Percentiles rank a stretch among this genome's conserved stretches.
These are phyloP conservation scores for Lacerta bilineata DNA, from an alignment of 2,797 vertebrate species.

Conservation along the genomic window DNA sequence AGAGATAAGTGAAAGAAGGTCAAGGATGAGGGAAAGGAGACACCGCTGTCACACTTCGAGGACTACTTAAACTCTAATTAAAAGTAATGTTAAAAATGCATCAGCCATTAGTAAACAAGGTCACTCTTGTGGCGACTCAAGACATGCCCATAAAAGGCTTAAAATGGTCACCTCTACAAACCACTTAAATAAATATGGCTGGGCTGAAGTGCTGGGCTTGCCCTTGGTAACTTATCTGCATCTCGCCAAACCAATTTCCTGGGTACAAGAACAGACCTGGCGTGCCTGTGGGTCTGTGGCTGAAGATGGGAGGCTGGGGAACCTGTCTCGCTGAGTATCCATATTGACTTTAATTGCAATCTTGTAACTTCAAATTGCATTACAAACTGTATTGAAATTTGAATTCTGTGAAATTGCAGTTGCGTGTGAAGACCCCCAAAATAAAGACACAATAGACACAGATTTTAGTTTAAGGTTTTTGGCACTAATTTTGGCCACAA, in stretches of 20 bases:
- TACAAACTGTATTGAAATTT: too few species aligned
- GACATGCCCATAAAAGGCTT: not conserved
- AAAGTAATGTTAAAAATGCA: constrained; percentile 66
- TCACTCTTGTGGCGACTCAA: constrained; percentile 28
- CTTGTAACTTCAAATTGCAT: too few species aligned
- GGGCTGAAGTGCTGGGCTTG: not conserved
- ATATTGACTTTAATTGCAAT: too few species aligned
- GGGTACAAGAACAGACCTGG: too few species aligned
- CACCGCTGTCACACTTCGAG: constrained; percentile 33
- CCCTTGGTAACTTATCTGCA: not conserved
- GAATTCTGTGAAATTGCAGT: too few species aligned
- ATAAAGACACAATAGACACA: too few species aligned
- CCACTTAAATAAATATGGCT: not conserved
- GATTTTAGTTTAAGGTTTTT: too few species aligned
- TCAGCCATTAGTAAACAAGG: constrained; percentile 57
- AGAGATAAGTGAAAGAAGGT: constrained; percentile 34
- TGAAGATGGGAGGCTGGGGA: too few species aligned
- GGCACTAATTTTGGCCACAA: too few species aligned
- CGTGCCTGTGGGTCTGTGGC: too few species aligned
- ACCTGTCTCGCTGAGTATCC: too few species aligned
- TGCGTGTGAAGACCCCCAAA: too few species aligned
- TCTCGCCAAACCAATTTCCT: not conserved
- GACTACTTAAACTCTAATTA: constrained; percentile 63
- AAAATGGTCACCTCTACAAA: constrained; percentile 24
- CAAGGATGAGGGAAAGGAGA: constrained; percentile 63